Percentiles rank a stretch among this genome's conserved stretches.
Evolutionary conservation across 2,797 vertebrate species (phyloP).

Genomic region (Sebastes glaucus): DNA sequence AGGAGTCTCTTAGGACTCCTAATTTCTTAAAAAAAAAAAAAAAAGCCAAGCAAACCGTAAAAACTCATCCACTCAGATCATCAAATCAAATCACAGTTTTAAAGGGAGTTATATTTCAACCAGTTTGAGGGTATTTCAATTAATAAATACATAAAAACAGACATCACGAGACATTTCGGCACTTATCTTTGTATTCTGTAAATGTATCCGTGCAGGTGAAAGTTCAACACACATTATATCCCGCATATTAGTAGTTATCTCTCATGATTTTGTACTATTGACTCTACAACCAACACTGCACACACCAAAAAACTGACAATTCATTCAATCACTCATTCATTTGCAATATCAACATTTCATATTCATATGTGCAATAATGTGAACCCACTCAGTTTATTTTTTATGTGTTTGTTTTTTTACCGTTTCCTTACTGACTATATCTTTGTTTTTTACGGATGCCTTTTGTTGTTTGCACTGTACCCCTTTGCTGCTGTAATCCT

Average conservation of each 20-base stretch:
- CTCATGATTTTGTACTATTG: background rate
- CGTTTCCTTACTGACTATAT: rapidly evolving
- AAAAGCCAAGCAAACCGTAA: background rate
- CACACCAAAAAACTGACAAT: too few relatives aligned
- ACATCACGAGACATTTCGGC: background rate
- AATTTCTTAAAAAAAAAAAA: background rate
- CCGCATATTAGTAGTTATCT: background rate
- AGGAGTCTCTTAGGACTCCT: background rate
- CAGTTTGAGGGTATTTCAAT: background rate
- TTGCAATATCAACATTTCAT: too few relatives aligned
- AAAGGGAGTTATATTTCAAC: background rate
- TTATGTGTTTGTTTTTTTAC: too few relatives aligned
- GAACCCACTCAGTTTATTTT: too few relatives aligned
- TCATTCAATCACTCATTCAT: too few relatives aligned
- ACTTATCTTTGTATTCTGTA: background rate
- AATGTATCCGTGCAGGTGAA: background rate
- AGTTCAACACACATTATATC: background rate
- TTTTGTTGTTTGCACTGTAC: too few relatives aligned
- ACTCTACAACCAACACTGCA: background rate
- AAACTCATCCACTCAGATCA: background rate
- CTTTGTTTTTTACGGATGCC: too few relatives aligned
- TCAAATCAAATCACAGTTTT: background rate
- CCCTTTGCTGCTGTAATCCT: too few relatives aligned
- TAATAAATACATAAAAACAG: background rate
- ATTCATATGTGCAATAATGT: too few relatives aligned